Conservation (phyloP, 2,888 invertebrate genomes). For the Nasonovia ribisnigri region DNA sequence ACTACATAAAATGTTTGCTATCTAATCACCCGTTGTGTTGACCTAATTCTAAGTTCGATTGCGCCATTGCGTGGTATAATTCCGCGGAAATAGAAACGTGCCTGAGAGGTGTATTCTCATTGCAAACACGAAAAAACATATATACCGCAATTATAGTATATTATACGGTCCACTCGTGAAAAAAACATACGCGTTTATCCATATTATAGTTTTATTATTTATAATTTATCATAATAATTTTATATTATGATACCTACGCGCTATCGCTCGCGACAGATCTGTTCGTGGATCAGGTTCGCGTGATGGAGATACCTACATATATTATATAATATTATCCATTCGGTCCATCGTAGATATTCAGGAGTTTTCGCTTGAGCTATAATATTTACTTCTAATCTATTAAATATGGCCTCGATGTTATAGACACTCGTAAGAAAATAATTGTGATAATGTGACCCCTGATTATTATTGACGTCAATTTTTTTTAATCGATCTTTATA, state of each 20-base stretch:
- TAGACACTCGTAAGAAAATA: not conserved
- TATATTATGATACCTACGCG: not conserved
- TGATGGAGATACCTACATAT: not conserved
- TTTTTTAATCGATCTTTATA: not conserved
- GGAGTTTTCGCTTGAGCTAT: not conserved
- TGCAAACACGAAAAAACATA: not conserved
- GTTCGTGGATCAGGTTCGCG: not conserved
- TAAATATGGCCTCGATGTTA: not conserved
- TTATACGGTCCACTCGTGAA: not conserved
- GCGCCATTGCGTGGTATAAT: constrained; percentile 33
- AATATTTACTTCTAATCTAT: not conserved
- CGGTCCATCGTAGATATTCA: not conserved
- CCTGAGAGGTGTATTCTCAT: constrained; percentile 5
- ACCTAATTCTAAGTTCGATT: constrained; percentile 57
- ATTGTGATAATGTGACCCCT: constrained; percentile 2
- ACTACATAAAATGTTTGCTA: constrained; percentile 33
- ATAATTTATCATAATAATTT: not conserved
- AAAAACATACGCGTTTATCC: not conserved
- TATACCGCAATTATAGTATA: not conserved
- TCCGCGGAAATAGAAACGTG: constrained; percentile 57
- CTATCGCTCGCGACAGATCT: not conserved
- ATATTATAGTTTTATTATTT: not conserved
- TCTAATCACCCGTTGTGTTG: constrained; percentile 56
- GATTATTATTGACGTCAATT: not conserved
- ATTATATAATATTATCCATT: not conserved